These are phyloP conservation scores for Acrocephalus kingi DNA, from an alignment of 2,113 vertebrate species.

Conservation along the genomic window DNA sequence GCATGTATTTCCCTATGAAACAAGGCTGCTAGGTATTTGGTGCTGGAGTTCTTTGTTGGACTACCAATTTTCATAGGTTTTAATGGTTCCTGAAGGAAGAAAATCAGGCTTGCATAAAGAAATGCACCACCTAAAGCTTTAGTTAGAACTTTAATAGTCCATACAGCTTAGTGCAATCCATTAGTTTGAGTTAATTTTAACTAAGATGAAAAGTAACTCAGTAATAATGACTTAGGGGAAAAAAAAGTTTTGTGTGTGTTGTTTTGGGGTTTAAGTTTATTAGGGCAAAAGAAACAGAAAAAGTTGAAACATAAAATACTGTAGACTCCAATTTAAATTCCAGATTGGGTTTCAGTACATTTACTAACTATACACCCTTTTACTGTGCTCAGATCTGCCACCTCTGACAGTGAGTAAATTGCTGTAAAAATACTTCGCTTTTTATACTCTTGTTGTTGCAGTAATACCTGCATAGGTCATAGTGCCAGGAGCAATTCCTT, in stretches of 20 bases:
- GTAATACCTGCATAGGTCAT: neutral
- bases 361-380: neutral
- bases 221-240: neutral
- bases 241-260: neutral
- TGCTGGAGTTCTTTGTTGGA: neutral
- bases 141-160: neutral
- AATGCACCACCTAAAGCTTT: conserved; percentile 8
- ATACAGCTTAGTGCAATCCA: neutral
- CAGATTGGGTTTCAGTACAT: neutral
- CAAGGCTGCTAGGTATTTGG: neutral
- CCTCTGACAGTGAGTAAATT: neutral
- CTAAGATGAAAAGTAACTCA: neutral
- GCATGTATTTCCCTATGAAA: neutral
- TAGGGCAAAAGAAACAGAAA: neutral
- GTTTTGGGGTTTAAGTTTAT: neutral
- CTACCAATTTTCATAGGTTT: neutral
- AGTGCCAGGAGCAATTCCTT: neutral
- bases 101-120: neutral
- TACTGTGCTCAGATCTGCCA: neutral
- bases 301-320: neutral
- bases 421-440: neutral
- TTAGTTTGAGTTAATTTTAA: conserved; percentile 30
- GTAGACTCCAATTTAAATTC: neutral
- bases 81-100: neutral
- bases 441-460: neutral